phyloP scores from a whole-genome alignment of 2,113 vertebrate species.

The Otolemur garnettii region DNA sequence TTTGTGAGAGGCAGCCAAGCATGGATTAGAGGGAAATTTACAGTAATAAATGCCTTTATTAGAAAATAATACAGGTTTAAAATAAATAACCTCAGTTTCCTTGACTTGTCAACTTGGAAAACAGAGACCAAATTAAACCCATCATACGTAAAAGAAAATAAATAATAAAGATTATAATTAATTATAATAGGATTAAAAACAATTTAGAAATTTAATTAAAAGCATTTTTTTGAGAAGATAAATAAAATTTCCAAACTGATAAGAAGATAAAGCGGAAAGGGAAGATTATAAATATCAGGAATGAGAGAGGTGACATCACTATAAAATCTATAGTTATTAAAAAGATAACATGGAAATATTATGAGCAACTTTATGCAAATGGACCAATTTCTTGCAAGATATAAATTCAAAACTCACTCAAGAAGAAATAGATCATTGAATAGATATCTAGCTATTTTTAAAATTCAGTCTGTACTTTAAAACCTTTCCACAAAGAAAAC shows the following conservation, averaged over 20 bases:
- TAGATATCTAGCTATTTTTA: not conserved
- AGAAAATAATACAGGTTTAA: constrained; percentile 42
- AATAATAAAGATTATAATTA: not conserved
- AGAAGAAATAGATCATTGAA: not conserved
- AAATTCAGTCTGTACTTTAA: constrained; percentile 18
- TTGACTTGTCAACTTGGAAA: not conserved
- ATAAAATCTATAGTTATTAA: not conserved
- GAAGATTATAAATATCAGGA: not conserved
- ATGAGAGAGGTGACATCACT: not conserved
- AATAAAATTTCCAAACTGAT: not conserved
- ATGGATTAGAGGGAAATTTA: not conserved
- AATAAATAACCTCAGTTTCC: constrained; percentile 10
- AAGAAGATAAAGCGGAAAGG: not conserved
- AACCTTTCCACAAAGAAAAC: not conserved
- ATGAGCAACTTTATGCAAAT: not conserved
- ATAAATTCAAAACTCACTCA: not conserved
- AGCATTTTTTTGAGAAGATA: not conserved
- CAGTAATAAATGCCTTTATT: not conserved
- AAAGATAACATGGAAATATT: not conserved
- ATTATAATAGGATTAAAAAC: not conserved
- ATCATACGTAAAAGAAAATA: not conserved
- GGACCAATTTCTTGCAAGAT: not conserved
- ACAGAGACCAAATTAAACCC: not conserved
- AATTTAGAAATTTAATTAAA: constrained; percentile 14
- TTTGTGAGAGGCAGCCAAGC: not conserved